Percentiles rank a stretch among this genome's conserved stretches.
Conservation (phyloP, 2,113 vertebrate species). For the Prolemur simus region DNA sequence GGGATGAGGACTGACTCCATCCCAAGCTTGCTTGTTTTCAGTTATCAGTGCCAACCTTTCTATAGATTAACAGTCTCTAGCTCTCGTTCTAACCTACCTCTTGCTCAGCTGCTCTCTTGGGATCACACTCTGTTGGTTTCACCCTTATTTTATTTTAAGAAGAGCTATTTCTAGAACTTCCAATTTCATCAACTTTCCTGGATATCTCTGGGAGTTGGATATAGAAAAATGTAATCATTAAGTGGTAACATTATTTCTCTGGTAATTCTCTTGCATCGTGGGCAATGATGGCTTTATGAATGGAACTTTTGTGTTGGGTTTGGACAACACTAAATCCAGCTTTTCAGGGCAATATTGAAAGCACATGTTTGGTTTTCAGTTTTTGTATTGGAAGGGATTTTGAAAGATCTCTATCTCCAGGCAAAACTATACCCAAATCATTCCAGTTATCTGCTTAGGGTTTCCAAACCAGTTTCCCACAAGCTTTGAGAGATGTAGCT, state of each 20-base stretch:
- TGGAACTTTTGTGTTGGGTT: not conserved
- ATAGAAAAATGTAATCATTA: not conserved
- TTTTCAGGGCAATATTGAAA: not conserved
- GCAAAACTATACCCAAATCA: not conserved
- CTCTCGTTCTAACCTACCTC: not conserved
- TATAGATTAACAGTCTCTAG: not conserved
- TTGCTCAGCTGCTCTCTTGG: not conserved
- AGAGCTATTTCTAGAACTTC: conserved; percentile 31
- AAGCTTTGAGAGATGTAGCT: not conserved
- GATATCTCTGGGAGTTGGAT: not conserved
- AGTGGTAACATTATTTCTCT: not conserved
- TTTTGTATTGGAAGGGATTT: not conserved
- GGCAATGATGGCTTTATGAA: not conserved
- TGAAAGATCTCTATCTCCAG: not conserved
- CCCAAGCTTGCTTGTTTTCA: not conserved
- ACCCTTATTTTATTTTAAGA: conserved; percentile 51
- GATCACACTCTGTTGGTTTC: not conserved
- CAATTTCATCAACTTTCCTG: not conserved
- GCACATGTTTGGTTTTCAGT: not conserved
- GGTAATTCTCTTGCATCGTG: not conserved
- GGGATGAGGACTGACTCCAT: not conserved
- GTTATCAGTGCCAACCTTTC: not conserved
- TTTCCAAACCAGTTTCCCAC: not conserved
- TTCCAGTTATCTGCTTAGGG: not conserved
- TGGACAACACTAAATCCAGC: not conserved